Base-by-base conservation (phyloP, 2,888 invertebrate genomes). In the Pyrrhia umbra region DNA sequence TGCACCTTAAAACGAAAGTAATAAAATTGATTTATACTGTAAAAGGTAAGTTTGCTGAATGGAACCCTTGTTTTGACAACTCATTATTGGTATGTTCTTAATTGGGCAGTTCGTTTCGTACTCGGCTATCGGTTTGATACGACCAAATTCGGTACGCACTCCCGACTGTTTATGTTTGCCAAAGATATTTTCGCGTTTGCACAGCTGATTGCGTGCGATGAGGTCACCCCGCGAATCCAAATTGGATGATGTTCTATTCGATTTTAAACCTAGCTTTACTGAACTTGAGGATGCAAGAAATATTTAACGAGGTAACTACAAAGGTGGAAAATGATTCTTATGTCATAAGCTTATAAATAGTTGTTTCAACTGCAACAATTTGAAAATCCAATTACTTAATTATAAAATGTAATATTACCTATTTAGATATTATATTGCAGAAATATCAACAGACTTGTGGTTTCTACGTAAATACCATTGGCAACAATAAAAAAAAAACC, bases 61-160 rank as follows among this genome's bases (percentile, higher is more conserved):
- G 77, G 80, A 86, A 80, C 89, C 88, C 89, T 90, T 94, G 93
- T 94, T 94, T 94, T 93, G 92, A 93, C 91, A 94, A 94, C 88
- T 92, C 91, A 94, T 94, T 94, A 94, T 92, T 88, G 90, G 89
- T 87, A 84, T 87, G 84, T 86, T 89, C 89, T 90, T 93, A 94
- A 93, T 91, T 94, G 93, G 91, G 82, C 85, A 85, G 87, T 88
- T 86, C 87, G 88, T 88, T 89, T 85, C 79, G 84, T 72, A 68
- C 84, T 75, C 79, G 77, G 69, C 66, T 77, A 70, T 79, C 64
- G 68, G 62, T 54, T 66, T 75, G 85, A 83, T 86, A 88, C 87
- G 82, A 80, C 81, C 78, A 79, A 83, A 86, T 89, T 88, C 88
- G 85, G 85, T 85, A 81, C 85, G 83, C 83, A 86, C 84, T 80